Evolutionary conservation across 2,113 vertebrate species (phyloP), one percentile per base, ranked within the genome.

Genomic region (Sminthopsis crassicaudata): DNA sequence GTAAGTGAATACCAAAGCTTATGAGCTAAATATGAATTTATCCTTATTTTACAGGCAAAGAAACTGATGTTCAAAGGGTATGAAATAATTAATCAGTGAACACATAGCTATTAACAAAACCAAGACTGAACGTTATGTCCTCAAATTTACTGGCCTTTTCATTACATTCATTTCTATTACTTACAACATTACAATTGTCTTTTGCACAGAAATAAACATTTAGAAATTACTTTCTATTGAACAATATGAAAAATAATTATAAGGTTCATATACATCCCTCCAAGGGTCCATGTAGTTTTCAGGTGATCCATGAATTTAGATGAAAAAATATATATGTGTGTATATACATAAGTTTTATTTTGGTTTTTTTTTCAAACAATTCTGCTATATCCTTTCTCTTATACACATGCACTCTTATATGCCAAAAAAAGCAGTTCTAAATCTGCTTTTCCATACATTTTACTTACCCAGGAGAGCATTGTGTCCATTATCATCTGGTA

Each of bases 401-500:
- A 0, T 0, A 5, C 53, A 2, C 50, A 10, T 0, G 52, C 50
- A 51, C 53, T 48, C 48, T 8, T 48, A 48, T 48, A 48, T 48
- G 0, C 7, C 3, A 26, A 7, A 23, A 48, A 23, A 24, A 23
- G 26, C 53, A 11, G 25, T 36, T 42, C 16, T 16, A 8, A n/a
- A 0, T 76, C 30, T 76, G 60, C 30, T 14, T 76, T 48, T 90
- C 22, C 42, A 48, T n/a, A 90, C 2, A 90, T 48, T 90, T 46
- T 90, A 97, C 99, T 99, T 97, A 99, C 99, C 99, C 53, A 99
- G 98, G 67, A 99, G 98, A 30, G 99, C 99, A 26, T 99, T 99
- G 96, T 96, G 99, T 52, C 99, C 99, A 0, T 98, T 99, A 96
- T 99, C 99, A 90, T 99, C 99, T 0, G 99, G 99, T 95, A 99